Percentiles rank a stretch among this genome's conserved stretches.
Conservation (phyloP, 2,113 vertebrate genomes). For the Trichechus manatus region DNA sequence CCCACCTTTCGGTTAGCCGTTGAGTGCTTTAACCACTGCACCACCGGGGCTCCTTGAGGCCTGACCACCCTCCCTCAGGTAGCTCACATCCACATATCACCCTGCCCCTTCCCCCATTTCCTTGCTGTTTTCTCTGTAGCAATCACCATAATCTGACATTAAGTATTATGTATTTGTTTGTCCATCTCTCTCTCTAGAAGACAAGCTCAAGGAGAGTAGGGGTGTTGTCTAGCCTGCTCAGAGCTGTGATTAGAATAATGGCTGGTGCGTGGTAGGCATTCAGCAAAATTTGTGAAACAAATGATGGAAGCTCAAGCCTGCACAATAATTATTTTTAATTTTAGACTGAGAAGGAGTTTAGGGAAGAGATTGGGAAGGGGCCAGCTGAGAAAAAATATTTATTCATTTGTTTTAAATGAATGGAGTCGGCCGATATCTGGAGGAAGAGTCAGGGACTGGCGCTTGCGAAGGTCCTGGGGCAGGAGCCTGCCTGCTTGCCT, state of each 20-base stretch:
- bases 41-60: not conserved
- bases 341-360: not conserved
- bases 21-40: too few species aligned
- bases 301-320: not conserved
- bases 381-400: not conserved
- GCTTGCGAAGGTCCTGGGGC: not conserved
- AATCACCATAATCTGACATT: not conserved
- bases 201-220: not conserved
- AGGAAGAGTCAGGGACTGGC: not conserved
- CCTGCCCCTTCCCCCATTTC: not conserved
- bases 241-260: not conserved
- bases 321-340: not conserved
- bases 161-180: not conserved
- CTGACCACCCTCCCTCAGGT: not conserved
- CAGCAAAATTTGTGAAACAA: not conserved
- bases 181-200: not conserved
- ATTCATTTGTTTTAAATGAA: constrained; percentile 27
- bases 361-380: not conserved
- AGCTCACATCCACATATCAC: not conserved
- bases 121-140: not conserved
- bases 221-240: not conserved
- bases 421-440: not conserved
- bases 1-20: too few species aligned
- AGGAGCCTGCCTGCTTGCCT: not conserved
- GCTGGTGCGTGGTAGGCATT: not conserved